A percentile compares a stretch with the other conserved stretches of the same genome.
Conservation (phyloP, 2,888 invertebrate genomes). For the Flexamia atlantica region DNA sequence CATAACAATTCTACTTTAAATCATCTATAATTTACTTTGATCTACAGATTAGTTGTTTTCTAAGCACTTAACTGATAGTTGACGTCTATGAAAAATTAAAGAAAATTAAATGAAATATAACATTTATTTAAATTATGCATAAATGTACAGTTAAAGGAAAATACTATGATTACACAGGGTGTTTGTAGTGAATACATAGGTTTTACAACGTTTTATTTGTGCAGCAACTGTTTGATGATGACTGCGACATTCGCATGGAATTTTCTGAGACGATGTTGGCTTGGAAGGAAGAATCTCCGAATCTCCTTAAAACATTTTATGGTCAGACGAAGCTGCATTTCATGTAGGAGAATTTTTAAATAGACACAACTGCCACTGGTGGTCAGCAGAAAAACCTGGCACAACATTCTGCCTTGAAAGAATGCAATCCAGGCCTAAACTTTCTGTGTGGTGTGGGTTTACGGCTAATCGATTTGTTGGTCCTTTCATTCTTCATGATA, state of each 20-base stretch:
- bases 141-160: no score
- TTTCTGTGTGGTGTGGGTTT: conserved; percentile 51
- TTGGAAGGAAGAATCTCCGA: conserved; percentile 47
- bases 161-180: no score
- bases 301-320: conserved; percentile 36
- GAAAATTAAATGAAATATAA: no score
- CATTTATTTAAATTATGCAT: no score
- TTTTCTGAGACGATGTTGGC: conserved; percentile 53
- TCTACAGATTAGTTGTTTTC: no score
- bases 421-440: conserved; percentile 41
- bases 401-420: conserved; percentile 31
- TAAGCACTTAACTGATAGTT: no score
- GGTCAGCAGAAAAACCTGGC: conserved; percentile 36
- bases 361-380: neutral
- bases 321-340: conserved; percentile 41
- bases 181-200: no score
- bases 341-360: conserved; percentile 33
- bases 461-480: conserved; percentile 33
- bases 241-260: conserved; percentile 33
- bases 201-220: no score
- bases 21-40: no score
- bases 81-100: no score
- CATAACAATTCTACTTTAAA: no score
- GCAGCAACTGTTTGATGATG: conserved; percentile 19
- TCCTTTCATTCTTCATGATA: conserved; percentile 30